Evolutionary conservation across 1,140 invertebrate genomes (phyloP), one percentile per base, ranked within the genome.

Genomic region (Arion vulgaris): DNA sequence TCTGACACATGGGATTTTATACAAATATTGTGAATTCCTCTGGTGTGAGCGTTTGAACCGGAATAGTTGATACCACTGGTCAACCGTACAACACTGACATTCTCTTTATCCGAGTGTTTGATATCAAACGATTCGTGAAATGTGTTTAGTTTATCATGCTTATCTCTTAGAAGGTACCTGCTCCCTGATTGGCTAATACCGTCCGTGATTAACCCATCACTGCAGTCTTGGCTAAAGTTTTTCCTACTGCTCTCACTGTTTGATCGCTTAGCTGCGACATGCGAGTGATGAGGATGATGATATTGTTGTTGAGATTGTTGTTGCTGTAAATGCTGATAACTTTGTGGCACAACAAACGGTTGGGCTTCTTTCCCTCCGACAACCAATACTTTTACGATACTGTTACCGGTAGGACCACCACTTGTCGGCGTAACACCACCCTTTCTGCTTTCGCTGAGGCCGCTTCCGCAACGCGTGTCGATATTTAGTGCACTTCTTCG

Each of bases 281-380:
- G 39, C n/a, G n/a, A 9, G 36, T 66, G 57, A 5, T 62, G 17
- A 13, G 7, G 76, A 23, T 72, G 79, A n/a, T 69, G 80, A 26
- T 74, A 66, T 17, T 34, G 38, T 19, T 71, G 78, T 4, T 57
- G 53, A 2, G 4, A n/a, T 4, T 57, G 53, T 7, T 45, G 5
- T 7, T 45, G 15, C 5, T 15, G 5, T 2, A n/a, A 57, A 23
- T 57, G 53, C 28, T 81, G 80, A 36, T 80, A 71, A 32, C 36
- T 51, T 53, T 80, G 78, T 7, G 76, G 76, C 19, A 78, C 76
- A n/a, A 78, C 32, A 68, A 78, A 78, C 0, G 76, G 76, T 45
- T 78, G 76, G 13, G 36, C 9, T 34, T 78, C 76, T 38, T 45
- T 39, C 15, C 51, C 45, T 32, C 73, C 45, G 26, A 75, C 23